Evolutionary conservation across 2,113 vertebrate species (phyloP).

Genomic region (Varanus salvator): DNA sequence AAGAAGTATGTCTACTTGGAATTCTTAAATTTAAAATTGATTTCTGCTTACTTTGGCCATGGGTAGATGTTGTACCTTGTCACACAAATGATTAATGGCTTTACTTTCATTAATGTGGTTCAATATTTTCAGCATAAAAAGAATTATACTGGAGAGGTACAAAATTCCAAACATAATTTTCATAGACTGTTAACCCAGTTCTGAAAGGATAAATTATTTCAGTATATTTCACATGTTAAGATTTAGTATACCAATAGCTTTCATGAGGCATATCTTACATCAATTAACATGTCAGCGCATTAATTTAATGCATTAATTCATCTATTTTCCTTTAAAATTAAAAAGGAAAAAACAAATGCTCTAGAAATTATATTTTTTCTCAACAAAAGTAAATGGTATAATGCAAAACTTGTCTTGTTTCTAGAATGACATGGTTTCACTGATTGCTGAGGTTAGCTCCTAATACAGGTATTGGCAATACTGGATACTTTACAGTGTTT

Average conservation of each 20-base stretch:
- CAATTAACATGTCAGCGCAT: no score
- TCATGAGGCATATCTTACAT: neutral
- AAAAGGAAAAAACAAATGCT: neutral
- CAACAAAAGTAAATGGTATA: neutral
- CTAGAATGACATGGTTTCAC: neutral
- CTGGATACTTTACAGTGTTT: neutral
- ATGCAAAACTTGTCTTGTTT: conserved; percentile 11
- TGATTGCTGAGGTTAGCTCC: conserved; percentile 55
- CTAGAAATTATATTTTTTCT: neutral
- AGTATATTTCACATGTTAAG: neutral
- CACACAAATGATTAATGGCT: neutral
- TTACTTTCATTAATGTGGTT: neutral
- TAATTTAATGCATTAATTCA: neutral
- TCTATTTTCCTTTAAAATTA: neutral
- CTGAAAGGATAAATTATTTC: neutral
- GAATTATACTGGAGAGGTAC: neutral
- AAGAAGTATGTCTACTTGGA: neutral
- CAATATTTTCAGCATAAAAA: neutral
- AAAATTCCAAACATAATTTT: neutral
- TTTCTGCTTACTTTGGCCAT: neutral
- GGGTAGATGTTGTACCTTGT: neutral
- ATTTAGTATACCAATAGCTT: neutral
- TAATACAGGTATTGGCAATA: conserved; percentile 33
- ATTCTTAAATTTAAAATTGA: neutral
- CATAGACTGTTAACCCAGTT: neutral